Evolutionary conservation across 2,888 invertebrate genomes (phyloP).

Genomic region (Drosophila parthenogenetica): DNA sequence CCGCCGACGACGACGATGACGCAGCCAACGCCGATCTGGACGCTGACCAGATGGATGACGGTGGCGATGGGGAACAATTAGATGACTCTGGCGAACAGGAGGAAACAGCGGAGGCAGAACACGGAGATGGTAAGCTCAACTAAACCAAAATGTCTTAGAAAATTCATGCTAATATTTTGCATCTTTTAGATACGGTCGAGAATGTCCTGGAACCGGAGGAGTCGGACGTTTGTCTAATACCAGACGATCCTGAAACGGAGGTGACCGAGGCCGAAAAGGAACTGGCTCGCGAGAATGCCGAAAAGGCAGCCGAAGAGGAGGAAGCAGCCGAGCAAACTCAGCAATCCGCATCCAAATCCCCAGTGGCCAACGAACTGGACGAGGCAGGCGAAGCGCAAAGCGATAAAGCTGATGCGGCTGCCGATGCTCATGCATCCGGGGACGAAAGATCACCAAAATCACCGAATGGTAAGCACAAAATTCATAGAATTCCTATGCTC

Average conservation of each 20-base stretch:
- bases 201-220: slow-evolving; percentile 86
- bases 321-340: slow-evolving; percentile 64
- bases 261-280: slow-evolving; percentile 89
- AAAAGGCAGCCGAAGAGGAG: slow-evolving; percentile 77
- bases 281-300: slow-evolving; percentile 83
- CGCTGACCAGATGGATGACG: slow-evolving; percentile 35
- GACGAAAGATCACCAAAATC: slow-evolving; percentile 39
- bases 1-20: slow-evolving; percentile 38
- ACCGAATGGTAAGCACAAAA: slow-evolving; percentile 53
- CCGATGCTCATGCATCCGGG: slow-evolving; percentile 12
- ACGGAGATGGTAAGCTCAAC: slow-evolving; percentile 67
- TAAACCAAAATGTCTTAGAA: background rate
- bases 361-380: slow-evolving; percentile 19
- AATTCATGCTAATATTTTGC: background rate
- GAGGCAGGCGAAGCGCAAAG: slow-evolving; percentile 25
- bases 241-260: slow-evolving; percentile 88
- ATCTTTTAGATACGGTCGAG: slow-evolving; percentile 84
- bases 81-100: slow-evolving; percentile 47
- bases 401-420: slow-evolving; percentile 29
- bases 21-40: slow-evolving; percentile 43
- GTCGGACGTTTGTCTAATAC: slow-evolving; percentile 89
- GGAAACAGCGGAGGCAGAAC: slow-evolving; percentile 50
- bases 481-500: no score
- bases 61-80: background rate
- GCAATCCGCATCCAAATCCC: slow-evolving; percentile 41